A percentile compares a stretch with the other conserved stretches of the same genome.
Conservation (phyloP, 1,140 invertebrate genomes). For the Trachymyrmex cornetzi region DNA sequence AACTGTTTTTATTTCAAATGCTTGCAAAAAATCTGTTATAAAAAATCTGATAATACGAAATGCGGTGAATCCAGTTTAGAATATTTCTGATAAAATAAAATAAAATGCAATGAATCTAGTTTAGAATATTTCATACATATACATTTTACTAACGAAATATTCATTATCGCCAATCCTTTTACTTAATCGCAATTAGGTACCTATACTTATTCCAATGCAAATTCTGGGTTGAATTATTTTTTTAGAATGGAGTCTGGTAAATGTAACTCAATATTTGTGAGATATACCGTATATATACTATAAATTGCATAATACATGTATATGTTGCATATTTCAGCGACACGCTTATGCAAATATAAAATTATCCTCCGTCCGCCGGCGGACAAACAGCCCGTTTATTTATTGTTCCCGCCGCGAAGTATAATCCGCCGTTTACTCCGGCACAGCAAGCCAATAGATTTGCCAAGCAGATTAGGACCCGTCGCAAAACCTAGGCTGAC, state of each 20-base stretch:
- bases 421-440: conserved; percentile 65
- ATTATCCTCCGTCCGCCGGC: conserved; percentile 54
- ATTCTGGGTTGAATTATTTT: conserved; percentile 31
- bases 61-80: background rate
- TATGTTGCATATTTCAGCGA: conserved; percentile 37
- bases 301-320: background rate
- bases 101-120: background rate
- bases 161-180: conserved; percentile 18
- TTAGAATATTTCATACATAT: background rate
- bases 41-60: conserved; percentile 23
- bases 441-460: conserved; percentile 78
- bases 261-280: conserved; percentile 27
- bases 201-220: conserved; percentile 8
- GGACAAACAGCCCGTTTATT: conserved; percentile 63
- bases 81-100: too few relatives aligned
- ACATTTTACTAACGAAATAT: background rate
- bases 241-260: conserved; percentile 38
- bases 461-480: conserved; percentile 77
- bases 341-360: conserved; percentile 72
- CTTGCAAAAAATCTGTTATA: background rate
- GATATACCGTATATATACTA: background rate
- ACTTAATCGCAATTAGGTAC: background rate
- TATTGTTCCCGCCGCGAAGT: conserved; percentile 65
- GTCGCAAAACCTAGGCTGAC: conserved; percentile 67
- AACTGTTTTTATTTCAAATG: background rate